These are phyloP conservation scores for Ephydatia muelleri DNA, from an alignment of 37 sponge, comb jelly and placozoan genomes.

Conservation along the genomic window DNA sequence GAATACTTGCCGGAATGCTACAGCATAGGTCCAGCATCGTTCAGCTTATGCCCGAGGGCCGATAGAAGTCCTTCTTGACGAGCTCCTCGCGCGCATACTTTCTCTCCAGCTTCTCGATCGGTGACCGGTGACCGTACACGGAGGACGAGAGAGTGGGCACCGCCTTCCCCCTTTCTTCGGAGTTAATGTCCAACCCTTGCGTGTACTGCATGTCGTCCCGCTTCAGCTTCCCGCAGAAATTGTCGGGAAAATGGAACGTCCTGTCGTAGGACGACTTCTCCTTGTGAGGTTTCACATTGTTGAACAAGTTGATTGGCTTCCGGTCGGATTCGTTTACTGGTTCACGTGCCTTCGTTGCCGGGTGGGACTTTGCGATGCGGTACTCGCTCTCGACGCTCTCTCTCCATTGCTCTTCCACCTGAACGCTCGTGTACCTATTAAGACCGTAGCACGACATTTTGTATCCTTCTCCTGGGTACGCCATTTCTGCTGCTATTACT, in stretches of 20 bases:
- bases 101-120: slow-evolving; percentile 63
- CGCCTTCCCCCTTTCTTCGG: slow-evolving; percentile 66
- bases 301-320: slow-evolving; percentile 44
- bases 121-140: slow-evolving; percentile 78
- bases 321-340: not conserved
- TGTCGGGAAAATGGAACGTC: slow-evolving; percentile 83
- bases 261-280: slow-evolving; percentile 40
- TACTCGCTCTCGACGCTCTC: slow-evolving; percentile 67
- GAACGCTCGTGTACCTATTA: slow-evolving; percentile 84
- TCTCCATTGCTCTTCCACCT: slow-evolving; percentile 87
- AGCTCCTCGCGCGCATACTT: slow-evolving; percentile 78
- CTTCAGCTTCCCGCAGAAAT: slow-evolving; percentile 83
- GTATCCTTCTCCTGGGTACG: slow-evolving; percentile 92
- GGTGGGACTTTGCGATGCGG: slow-evolving; percentile 20
- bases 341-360: not conserved
- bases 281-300: slow-evolving; percentile 38
- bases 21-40: not conserved
- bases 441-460: slow-evolving; percentile 92
- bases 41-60: slow-evolving; percentile 56
- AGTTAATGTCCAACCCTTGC: slow-evolving; percentile 72
- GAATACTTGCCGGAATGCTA: too few species aligned
- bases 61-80: slow-evolving; percentile 91
- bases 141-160: slow-evolving; percentile 88
- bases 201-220: slow-evolving; percentile 91
- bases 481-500: slow-evolving; percentile 26